Evolutionary conservation across 2,797 vertebrate genomes (phyloP), one percentile per base, ranked within the genome.

Genomic region (Garrulus glandarius): DNA sequence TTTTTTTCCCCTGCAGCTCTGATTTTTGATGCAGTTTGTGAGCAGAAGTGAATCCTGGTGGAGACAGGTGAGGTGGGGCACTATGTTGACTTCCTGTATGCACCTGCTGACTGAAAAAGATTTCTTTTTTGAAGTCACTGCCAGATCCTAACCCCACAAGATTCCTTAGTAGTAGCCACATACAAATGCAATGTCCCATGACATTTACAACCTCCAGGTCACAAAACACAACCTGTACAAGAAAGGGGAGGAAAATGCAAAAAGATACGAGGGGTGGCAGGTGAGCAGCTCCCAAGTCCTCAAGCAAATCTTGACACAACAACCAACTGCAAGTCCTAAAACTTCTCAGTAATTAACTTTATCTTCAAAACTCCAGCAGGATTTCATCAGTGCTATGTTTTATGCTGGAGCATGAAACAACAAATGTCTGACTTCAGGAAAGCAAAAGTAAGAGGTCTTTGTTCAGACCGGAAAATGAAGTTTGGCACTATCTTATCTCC

Each of bases 21-120:
- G 34, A 63, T 68, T 89, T 92, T 71, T 78, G 32, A 87, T 43
- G 49, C n/a, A 49, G 36, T 57, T 57, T 60, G 52, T 30, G 75
- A 47, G 65, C 64, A 68, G 37, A 95, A 92, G 78, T 43, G 49
- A 91, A 91, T 53, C 59, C 79, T 85, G 26, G 30, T 60, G 26
- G n/a, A 86, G 34, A 76, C 20, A 83, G 72, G 89, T 68, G 71
- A 46, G 13, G 44, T 55, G 12, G 29, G 30, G 52, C 26, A 67
- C 49, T 79, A 23, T 15, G 18, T 10, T 63, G 43, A 77, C 32
- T 72, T 77, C 23, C 76, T 71, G 69, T 7, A 23, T 13, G 34
- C 72, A 90, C 55, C 69, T 79, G 85, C 18, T 4, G 1, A 71
- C 15, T 32, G 10, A 81, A 29, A 49, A 86, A 65, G 30, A 63